Percentiles rank a stretch among this genome's conserved stretches.
These are phyloP conservation scores for Zaprionus capensis DNA, from an alignment of 1,140 invertebrate species.

Conservation along the genomic window DNA sequence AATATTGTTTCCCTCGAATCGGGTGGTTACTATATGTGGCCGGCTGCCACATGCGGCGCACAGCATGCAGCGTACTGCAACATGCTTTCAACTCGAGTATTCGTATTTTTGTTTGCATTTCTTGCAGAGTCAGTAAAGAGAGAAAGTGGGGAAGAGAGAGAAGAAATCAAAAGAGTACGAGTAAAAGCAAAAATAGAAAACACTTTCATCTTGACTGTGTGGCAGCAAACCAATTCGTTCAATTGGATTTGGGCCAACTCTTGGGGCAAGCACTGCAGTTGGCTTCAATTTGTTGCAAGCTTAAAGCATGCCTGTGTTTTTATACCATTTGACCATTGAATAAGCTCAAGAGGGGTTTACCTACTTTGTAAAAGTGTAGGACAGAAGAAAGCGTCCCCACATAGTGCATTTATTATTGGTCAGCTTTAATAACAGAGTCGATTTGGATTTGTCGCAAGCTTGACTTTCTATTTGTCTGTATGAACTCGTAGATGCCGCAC, in stretches of 20 bases:
- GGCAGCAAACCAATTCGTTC: constrained; percentile 33
- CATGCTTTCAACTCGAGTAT: background rate
- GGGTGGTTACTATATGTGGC: background rate
- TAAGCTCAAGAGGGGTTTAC: background rate
- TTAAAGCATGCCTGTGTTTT: constrained; percentile 9
- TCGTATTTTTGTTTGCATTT: constrained; percentile 12
- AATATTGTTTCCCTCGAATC: constrained; percentile 58
- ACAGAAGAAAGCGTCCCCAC: rapidly evolving
- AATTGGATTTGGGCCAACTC: constrained; percentile 46
- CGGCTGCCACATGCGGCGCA: background rate
- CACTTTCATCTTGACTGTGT: constrained; percentile 16
- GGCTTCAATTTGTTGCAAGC: background rate
- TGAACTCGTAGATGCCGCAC: background rate
- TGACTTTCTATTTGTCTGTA: background rate
- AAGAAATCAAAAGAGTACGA: constrained; percentile 7
- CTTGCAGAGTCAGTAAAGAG: background rate
- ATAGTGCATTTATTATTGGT: background rate
- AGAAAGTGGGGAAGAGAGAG: background rate
- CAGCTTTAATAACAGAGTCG: background rate
- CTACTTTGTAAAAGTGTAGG: background rate
- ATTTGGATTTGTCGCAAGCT: background rate
- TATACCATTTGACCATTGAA: constrained; percentile 2
- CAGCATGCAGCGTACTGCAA: background rate
- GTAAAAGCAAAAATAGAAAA: constrained; percentile 2
- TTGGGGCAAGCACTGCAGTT: constrained; percentile 4